Evolutionary conservation across 2,113 vertebrate genomes (phyloP).

Genomic region (Typhlomys cinereus): DNA sequence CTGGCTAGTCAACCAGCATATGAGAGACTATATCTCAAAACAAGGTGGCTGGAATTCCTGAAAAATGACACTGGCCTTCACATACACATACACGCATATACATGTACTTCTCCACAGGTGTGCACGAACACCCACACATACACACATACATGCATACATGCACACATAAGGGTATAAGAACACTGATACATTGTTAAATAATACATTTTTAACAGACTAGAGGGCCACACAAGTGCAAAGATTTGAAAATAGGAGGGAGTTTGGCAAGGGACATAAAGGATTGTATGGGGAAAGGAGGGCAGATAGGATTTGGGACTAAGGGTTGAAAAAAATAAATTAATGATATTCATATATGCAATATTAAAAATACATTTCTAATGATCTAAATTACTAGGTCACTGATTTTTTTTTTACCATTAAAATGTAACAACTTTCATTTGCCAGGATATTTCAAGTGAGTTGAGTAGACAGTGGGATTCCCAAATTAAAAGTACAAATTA

Average conservation of each 20-base stretch:
- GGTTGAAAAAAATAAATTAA: too few species aligned
- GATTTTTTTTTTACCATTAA: neutral
- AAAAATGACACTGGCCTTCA: neutral
- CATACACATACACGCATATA: neutral
- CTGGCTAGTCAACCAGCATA: neutral
- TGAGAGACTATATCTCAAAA: neutral
- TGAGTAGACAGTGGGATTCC: neutral
- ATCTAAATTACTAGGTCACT: neutral
- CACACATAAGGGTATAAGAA: neutral
- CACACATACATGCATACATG: too few species aligned
- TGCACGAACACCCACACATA: neutral
- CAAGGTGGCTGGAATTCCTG: neutral
- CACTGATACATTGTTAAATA: neutral
- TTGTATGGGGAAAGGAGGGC: too few species aligned
- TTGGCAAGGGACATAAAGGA: too few species aligned
- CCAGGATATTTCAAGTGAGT: neutral
- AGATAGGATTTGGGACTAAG: too few species aligned
- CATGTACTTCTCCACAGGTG: neutral
- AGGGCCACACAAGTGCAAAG: too few species aligned
- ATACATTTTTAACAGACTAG: too few species aligned
- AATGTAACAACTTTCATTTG: neutral
- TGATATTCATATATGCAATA: too few species aligned
- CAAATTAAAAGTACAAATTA: neutral
- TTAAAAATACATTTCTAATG: neutral
- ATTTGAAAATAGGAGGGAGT: too few species aligned